These are phyloP conservation scores for Ceratoteleas bidentatus DNA, from an alignment of 1,140 invertebrate genomes.

Conservation along the genomic window DNA sequence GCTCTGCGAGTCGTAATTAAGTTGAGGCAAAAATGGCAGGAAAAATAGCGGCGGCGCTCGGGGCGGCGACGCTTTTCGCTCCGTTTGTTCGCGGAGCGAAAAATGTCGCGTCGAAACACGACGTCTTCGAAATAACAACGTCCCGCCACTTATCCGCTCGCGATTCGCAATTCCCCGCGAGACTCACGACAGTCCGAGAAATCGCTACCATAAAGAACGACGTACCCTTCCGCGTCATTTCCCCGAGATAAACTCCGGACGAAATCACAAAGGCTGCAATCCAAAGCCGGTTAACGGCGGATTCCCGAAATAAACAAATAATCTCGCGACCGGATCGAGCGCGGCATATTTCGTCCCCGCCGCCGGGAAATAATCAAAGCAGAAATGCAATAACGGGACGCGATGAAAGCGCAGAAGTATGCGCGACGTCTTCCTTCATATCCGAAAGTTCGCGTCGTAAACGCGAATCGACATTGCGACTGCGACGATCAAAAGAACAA, in stretches of 20 bases:
- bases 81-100: no score
- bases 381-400: conserved; percentile 19
- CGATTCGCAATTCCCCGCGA: no score
- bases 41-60: no score
- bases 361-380: conserved; percentile 7
- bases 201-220: no score
- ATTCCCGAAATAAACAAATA: not conserved
- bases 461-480: conserved; percentile 15
- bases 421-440: conserved; percentile 25
- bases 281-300: not conserved
- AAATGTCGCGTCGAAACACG: no score
- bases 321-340: not conserved
- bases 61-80: no score
- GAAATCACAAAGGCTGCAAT: not conserved
- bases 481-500: conserved; percentile 48
- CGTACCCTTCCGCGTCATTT: no score
- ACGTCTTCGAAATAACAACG: no score
- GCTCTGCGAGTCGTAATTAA: not conserved
- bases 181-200: no score
- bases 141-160: no score
- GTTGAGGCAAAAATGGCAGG: no score
- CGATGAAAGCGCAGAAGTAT: conserved; percentile 29
- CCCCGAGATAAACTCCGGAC: no score
- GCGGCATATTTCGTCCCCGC: not conserved
- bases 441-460: conserved; percentile 37